Percentiles rank a stretch among this genome's conserved stretches.
These are phyloP conservation scores for Tursiops truncatus DNA, from an alignment of 2,113 vertebrate species.

Conservation along the genomic window DNA sequence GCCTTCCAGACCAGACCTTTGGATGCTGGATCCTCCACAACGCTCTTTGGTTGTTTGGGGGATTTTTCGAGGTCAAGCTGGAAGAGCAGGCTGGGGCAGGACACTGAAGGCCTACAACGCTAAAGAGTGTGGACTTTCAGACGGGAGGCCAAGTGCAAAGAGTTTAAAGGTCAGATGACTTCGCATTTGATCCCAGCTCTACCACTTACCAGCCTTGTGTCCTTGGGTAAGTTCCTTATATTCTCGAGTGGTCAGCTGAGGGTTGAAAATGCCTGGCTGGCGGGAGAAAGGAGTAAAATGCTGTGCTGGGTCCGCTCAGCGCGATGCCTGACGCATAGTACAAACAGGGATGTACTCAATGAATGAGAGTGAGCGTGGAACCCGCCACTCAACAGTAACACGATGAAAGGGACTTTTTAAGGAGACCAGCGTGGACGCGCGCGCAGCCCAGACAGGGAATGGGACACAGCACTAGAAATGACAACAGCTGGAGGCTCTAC, in stretches of 20 bases:
- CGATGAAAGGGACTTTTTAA: background rate
- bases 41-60: background rate
- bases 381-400: background rate
- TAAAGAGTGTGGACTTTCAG: background rate
- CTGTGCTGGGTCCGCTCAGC: background rate
- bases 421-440: background rate
- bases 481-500: background rate
- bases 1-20: background rate
- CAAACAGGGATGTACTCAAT: background rate
- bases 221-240: background rate
- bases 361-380: background rate
- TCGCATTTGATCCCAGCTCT: background rate
- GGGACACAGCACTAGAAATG: background rate
- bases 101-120: background rate
- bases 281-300: background rate
- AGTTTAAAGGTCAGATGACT: background rate
- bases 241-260: background rate
- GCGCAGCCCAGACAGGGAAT: background rate
- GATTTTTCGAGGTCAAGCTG: background rate
- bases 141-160: background rate
- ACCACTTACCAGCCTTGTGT: background rate
- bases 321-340: accelerated
- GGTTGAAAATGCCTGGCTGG: background rate
- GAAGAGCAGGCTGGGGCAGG: background rate
- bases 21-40: background rate